Evolutionary conservation across 2,888 invertebrate genomes (phyloP).

Genomic region (Leucophora obtusa): DNA sequence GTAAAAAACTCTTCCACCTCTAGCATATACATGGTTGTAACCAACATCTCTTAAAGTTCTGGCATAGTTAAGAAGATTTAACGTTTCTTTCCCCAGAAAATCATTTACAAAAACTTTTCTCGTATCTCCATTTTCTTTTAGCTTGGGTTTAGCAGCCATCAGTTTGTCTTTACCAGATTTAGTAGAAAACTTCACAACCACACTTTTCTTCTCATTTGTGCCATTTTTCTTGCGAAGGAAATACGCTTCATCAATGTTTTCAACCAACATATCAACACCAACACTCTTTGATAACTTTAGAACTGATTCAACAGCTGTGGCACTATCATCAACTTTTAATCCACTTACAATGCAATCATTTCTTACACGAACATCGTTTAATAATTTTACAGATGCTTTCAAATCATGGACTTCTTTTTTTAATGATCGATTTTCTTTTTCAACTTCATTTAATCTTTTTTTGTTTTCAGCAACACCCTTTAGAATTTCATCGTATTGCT

Average conservation of each 20-base stretch:
- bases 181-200: no score
- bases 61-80: not conserved
- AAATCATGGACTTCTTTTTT: not conserved
- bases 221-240: not conserved
- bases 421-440: not conserved
- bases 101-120: slow-evolving; percentile 3
- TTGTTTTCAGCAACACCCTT: no score
- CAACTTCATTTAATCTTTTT: no score
- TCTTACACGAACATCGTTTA: not conserved
- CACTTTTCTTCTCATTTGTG: no score
- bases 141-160: not conserved
- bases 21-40: no score
- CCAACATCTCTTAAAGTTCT: not conserved
- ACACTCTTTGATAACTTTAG: not conserved
- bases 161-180: no score
- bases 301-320: not conserved
- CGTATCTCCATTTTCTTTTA: not conserved
- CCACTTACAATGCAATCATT: slow-evolving; percentile 10
- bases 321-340: not conserved
- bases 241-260: no score
- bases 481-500: not conserved
- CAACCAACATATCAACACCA: not conserved
- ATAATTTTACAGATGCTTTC: slow-evolving; percentile 6
- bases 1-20: no score
- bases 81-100: slow-evolving; percentile 9